Evolutionary conservation across 1,140 invertebrate species (phyloP).

Genomic region (Patella vulgata): DNA sequence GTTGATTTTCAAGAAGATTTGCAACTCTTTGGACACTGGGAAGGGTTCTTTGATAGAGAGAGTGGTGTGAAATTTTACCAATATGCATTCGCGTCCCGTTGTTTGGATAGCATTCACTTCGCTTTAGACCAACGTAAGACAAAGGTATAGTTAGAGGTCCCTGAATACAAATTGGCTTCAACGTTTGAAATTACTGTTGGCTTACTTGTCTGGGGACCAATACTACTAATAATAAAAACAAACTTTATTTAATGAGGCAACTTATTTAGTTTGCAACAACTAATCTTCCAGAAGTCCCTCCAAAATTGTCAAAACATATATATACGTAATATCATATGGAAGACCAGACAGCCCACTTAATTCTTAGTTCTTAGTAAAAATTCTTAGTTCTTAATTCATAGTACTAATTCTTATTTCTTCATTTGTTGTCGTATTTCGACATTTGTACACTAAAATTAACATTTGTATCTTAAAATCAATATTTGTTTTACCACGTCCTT

Average conservation of each 20-base stretch:
- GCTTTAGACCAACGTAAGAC: slow-evolving; percentile 1
- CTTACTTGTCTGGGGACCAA: background rate
- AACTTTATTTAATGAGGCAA: no score
- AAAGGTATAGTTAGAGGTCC: slow-evolving; percentile 8
- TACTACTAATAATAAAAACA: background rate
- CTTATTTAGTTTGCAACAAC: no score
- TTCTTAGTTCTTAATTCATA: no score
- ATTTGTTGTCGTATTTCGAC: no score
- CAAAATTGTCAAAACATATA: background rate
- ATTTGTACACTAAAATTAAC: no score
- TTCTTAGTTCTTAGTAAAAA: no score
- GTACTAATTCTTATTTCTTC: no score
- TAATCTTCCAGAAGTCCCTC: background rate
- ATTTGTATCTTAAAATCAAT: no score
- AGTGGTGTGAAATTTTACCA: slow-evolving; percentile 42
- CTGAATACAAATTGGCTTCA: background rate
- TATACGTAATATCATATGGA: background rate
- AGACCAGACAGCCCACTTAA: no score
- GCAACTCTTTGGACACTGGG: slow-evolving; percentile 34
- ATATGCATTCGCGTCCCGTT: slow-evolving; percentile 25
- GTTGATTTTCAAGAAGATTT: slow-evolving; percentile 32
- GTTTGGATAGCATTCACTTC: slow-evolving; percentile 18
- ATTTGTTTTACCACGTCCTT: no score
- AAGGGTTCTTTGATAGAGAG: no score
- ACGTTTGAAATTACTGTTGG: background rate